Evolutionary conservation across 2,888 invertebrate species (phyloP), one percentile per base, ranked within the genome.

Genomic region (Pachydiplax longipennis): DNA sequence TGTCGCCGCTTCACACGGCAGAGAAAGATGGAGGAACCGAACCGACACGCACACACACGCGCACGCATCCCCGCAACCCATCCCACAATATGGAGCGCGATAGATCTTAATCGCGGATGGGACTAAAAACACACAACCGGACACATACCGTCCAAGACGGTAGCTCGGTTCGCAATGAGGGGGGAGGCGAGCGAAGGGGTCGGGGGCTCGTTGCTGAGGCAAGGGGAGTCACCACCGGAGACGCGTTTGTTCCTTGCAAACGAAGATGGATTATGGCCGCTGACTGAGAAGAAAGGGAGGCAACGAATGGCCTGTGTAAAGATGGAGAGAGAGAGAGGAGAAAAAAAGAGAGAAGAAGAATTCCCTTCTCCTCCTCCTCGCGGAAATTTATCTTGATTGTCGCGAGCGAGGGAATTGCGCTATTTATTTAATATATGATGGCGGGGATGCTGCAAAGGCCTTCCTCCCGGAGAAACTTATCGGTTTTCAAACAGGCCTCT

Each of bases 291-390:
- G 80, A 80, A 37, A 80, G 80, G 37, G 80, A 80, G 80, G 37
- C 35, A 80, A 37, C 31, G 80, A 80, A 37, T 35, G 80, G 37
- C 35, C 31, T 31, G 37, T 31, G 37, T 40, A 35, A 22, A 61
- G 37, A 90, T 8, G 90, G 58, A 82, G 61, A 40, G 40, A 90
- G 90, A 90, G 87, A 81, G 91, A 91, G 73, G 83, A 81, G 61
- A 35, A 90, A 81, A 82, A 82, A 80, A 40, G 82, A 44, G 53
- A n/a, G 35, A 90, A n/a, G 65, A 90, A 8, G 80, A 91, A 40
- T 31, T 80, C 73, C 73, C 37, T 90, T 81, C 80, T 65, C 48
- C 73, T 90, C 31, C 31, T 31, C 25, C 73, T 53, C 53, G 73
- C 73, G 73, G 25, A 73, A 73, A 73, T 73, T 73, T 73, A 73